phyloP scores from a whole-genome alignment of 2,888 invertebrate genomes.

The Chloroclystis v-ata region DNA sequence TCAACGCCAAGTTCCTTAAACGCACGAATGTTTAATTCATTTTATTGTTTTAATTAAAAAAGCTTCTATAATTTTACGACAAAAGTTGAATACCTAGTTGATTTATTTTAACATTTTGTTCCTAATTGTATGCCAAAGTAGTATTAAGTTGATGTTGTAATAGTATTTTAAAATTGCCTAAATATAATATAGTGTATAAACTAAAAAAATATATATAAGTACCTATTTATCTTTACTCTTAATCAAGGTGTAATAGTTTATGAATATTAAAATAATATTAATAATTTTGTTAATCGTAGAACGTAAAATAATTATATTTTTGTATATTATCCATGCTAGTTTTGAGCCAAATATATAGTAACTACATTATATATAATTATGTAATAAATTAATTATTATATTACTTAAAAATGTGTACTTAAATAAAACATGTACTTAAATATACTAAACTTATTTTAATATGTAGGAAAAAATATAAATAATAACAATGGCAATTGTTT shows the following conservation, averaged over 20 bases:
- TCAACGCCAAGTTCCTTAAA: constrained; percentile 7
- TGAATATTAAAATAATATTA: background rate
- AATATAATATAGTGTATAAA: background rate
- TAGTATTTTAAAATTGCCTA: background rate
- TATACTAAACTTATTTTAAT: no score
- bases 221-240: no score
- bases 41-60: background rate
- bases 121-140: constrained; percentile 45
- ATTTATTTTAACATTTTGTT: constrained; percentile 25
- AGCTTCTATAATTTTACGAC: background rate
- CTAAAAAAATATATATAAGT: no score
- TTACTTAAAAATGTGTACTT: background rate
- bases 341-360: constrained; percentile 23
- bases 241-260: no score
- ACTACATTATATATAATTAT: constrained; percentile 7
- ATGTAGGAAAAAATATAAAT: no score
- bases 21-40: background rate
- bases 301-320: background rate
- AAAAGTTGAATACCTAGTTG: no score
- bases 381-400: constrained; percentile 7
- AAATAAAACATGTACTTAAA: no score
- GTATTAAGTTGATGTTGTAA: background rate
- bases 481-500: constrained; percentile 6
- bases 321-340: constrained; percentile 1
- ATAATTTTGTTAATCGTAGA: constrained; percentile 4